A percentile compares a stretch with the other conserved stretches of the same genome.
Conservation (phyloP, 2,888 invertebrate species). For the Sthenelais limicola region DNA sequence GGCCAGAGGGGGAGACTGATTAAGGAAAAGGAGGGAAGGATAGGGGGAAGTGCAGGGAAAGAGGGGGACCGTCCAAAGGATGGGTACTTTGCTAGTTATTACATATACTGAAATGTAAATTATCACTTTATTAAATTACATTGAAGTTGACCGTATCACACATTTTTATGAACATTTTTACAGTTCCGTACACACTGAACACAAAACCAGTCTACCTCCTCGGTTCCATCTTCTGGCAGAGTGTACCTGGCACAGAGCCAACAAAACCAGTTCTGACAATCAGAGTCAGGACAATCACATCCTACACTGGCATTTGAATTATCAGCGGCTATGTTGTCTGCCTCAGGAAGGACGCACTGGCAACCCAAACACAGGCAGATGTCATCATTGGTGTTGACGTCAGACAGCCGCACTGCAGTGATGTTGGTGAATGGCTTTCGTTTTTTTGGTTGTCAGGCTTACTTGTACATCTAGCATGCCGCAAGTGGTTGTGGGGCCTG, state of each 20-base stretch:
- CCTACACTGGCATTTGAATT: conserved; percentile 12
- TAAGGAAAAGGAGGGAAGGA: too few relatives aligned
- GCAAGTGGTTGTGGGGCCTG: background rate
- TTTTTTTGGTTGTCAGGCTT: too few relatives aligned
- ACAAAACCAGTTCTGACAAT: conserved; percentile 27
- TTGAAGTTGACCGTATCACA: too few relatives aligned
- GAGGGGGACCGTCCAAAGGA: too few relatives aligned
- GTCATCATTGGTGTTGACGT: background rate
- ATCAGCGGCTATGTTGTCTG: background rate
- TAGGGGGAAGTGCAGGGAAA: too few relatives aligned
- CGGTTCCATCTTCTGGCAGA: background rate
- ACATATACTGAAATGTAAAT: too few relatives aligned
- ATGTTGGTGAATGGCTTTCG: background rate
- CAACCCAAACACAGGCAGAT: background rate
- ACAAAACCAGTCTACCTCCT: background rate
- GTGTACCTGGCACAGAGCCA: conserved; percentile 14
- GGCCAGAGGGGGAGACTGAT: too few relatives aligned
- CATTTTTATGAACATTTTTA: background rate
- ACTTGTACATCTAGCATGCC: background rate
- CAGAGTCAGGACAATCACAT: conserved; percentile 39
- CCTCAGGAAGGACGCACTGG: background rate
- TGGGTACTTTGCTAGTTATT: too few relatives aligned
- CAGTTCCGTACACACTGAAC: background rate
- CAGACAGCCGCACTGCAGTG: background rate
- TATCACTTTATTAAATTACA: too few relatives aligned